Conservation (phyloP, 64 coral and sea anemone genomes). For the Pocillopora damicornis region DNA sequence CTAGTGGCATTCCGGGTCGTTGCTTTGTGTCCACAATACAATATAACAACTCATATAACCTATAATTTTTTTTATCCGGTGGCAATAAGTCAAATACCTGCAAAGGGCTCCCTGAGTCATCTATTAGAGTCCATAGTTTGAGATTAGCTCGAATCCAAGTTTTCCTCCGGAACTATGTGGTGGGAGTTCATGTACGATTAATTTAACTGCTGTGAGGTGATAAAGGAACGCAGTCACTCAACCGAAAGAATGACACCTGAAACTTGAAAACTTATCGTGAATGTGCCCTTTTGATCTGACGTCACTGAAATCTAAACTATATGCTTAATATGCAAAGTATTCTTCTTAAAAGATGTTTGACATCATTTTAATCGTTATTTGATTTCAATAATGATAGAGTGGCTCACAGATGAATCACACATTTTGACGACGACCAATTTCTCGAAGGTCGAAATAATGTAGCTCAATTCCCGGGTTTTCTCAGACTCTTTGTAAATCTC, state of each 20-base stretch:
- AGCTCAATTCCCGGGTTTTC: not conserved
- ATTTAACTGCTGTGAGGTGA: not conserved
- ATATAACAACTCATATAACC: not conserved
- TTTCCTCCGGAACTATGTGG: not conserved
- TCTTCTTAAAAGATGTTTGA: not conserved
- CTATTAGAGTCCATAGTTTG: not conserved
- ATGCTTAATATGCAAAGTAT: not conserved
- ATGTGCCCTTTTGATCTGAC: constrained; percentile 13
- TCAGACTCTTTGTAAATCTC: not conserved
- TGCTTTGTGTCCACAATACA: not conserved
- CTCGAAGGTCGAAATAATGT: not conserved
- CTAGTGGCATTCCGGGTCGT: not conserved
- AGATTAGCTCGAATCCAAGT: not conserved
- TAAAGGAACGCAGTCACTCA: not conserved
- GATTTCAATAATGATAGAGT: not conserved
- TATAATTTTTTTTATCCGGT: not conserved
- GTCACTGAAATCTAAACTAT: constrained; percentile 15
- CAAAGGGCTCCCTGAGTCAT: not conserved
- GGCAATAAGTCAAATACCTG: not conserved
- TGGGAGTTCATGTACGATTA: not conserved
- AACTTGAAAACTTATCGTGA: constrained; percentile 32
- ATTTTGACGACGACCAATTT: too few relatives aligned
- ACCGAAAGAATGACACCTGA: not conserved
- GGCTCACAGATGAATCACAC: not conserved
- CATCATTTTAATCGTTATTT: not conserved